phyloP scores from a whole-genome alignment of 2,113 vertebrate species.

The Struthidea cinerea region DNA sequence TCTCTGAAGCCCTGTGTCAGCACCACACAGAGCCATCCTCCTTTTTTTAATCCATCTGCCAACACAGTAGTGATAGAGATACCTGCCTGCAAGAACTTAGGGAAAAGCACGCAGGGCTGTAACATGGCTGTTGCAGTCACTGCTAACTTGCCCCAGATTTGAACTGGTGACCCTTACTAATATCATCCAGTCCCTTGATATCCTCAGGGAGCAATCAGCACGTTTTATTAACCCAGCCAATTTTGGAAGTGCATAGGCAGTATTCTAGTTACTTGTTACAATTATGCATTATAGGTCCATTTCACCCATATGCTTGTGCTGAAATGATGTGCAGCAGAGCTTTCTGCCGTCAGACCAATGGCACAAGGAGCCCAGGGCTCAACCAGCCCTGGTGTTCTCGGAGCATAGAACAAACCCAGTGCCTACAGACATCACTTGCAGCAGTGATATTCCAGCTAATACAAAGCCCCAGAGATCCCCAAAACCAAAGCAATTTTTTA shows the following conservation, averaged over 20 bases:
- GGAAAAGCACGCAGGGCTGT: neutral
- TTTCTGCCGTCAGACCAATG: accelerated
- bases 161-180: constrained; percentile 52
- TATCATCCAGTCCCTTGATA: constrained; percentile 29
- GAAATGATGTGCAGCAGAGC: neutral
- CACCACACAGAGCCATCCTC: neutral
- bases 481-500: constrained; percentile 17
- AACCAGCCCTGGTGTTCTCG: neutral
- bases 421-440: neutral
- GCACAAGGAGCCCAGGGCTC: neutral
- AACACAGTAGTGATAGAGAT: neutral
- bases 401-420: neutral
- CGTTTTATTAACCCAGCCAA: constrained; percentile 49
- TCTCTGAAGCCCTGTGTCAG: neutral
- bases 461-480: neutral
- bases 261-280: constrained; percentile 7
- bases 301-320: neutral
- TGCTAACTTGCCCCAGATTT: constrained; percentile 15
- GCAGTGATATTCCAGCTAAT: neutral
- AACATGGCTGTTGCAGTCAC: neutral
- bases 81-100: neutral
- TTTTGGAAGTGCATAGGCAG: constrained; percentile 43
- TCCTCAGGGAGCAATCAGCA: constrained; percentile 52
- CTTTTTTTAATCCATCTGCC: neutral
- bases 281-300: neutral